Base-by-base conservation (phyloP, 2,888 invertebrate genomes). In the Palloptera scutellata region DNA sequence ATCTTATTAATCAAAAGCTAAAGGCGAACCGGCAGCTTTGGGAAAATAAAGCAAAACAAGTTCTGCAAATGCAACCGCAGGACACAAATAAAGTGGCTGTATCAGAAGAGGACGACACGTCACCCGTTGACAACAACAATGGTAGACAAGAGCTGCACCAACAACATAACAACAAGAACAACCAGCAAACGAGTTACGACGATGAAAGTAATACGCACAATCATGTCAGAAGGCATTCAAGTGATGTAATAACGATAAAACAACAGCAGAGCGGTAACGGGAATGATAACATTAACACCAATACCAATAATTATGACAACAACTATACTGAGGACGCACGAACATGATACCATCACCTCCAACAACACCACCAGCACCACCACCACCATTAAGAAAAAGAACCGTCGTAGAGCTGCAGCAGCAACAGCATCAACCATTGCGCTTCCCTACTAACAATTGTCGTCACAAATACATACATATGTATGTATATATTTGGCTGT, bases 41-140 rank as follows among this genome's bases (percentile, higher is more conserved):
- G 85, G 84, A 85, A 79, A 83, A 79, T 79, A 84, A 84, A 72
- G 85, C 84, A 15, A 83, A 85, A 69, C 79, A 85, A 78, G 79
- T 85, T 68, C 73, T 85, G 64, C 79, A 81, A 70, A 76, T 84
- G 70, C 70, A 73, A 63, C 76, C 79, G 17, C 75, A 73, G 64
- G 74, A 76, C 19, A 66, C 66, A 40, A 75, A 75, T 68, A 77
- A 80, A 62, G 72, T 64, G 43, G 61, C 66, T 52, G 69, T 74
- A 30, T 77, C 79, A 62, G 78, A 80, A 20, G 73, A 74, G 58
- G 79, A 78, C 45, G 83, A 75, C 54, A 30, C 30, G 30, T 30
- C 30, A 30, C 30, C 30, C 30, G 30, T 6, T 30, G 62, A 58
- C 70, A 71, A 60, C 70, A 65, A 66, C 66, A 71, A 67, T 62